Evolutionary conservation across 2,113 vertebrate genomes (phyloP).

Genomic region (Macroglossus sobrinus): DNA sequence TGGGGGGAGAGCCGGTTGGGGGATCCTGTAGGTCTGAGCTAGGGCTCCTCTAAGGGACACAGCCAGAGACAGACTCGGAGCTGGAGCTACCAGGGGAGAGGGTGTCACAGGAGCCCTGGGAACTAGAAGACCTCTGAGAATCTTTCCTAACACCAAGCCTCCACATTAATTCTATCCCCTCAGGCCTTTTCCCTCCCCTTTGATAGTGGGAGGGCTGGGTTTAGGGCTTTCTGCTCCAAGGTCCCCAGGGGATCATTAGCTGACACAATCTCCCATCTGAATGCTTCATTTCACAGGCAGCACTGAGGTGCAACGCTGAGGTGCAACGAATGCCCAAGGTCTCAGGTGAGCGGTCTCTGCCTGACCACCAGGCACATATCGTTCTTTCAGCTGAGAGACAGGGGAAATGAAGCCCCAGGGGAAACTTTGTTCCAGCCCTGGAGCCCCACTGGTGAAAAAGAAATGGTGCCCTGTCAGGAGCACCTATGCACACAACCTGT

Average conservation of each 20-base stretch:
- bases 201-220: too few relatives aligned
- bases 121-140: neutral
- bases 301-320: neutral
- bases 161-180: too few relatives aligned
- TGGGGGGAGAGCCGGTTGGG: neutral
- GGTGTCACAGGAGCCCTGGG: neutral
- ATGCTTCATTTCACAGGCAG: neutral
- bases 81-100: neutral
- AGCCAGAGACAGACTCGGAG: neutral
- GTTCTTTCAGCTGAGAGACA: neutral
- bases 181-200: neutral
- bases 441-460: neutral
- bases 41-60: neutral
- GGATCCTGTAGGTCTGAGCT: neutral
- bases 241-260: neutral
- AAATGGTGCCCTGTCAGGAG: neutral
- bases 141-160: neutral
- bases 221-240: neutral
- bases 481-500: rapidly evolving
- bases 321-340: neutral
- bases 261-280: neutral
- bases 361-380: neutral
- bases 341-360: neutral
- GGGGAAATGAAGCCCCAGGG: neutral
- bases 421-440: neutral